Evolutionary conservation across 2,888 invertebrate species (phyloP).

Genomic region (Tetranychus piercei): DNA sequence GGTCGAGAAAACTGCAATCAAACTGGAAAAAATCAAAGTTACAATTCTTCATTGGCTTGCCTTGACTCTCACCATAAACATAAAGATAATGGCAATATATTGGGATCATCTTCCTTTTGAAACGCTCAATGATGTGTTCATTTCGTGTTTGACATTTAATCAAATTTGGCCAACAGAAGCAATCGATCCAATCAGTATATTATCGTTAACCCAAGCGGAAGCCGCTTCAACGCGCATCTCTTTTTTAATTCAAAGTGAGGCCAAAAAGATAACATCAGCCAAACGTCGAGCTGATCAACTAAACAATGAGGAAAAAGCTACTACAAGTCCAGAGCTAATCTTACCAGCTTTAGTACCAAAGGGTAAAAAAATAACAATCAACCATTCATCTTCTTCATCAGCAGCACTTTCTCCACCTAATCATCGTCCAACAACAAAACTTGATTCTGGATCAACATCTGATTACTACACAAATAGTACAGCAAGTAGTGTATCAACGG

Average conservation of each 20-base stretch:
- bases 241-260: background rate
- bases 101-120: background rate
- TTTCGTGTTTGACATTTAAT: background rate
- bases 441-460: background rate
- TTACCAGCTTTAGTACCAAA: background rate
- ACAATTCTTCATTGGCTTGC: background rate
- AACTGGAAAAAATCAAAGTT: background rate
- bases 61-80: background rate
- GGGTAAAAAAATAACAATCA: background rate
- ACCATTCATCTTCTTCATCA: background rate
- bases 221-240: background rate
- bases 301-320: background rate
- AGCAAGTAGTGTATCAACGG: slow-evolving; percentile 1
- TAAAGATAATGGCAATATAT: slow-evolving; percentile 8
- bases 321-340: too few species aligned
- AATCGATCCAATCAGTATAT: background rate
- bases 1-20: background rate
- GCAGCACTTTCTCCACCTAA: background rate
- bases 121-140: background rate
- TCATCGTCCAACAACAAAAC: background rate
- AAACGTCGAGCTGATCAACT: background rate
- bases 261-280: background rate
- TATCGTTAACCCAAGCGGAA: background rate
- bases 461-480: slow-evolving; percentile 11
- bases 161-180: background rate